Evolutionary conservation across 2,888 invertebrate species (phyloP).

Genomic region (Microplitis deprimator): DNA sequence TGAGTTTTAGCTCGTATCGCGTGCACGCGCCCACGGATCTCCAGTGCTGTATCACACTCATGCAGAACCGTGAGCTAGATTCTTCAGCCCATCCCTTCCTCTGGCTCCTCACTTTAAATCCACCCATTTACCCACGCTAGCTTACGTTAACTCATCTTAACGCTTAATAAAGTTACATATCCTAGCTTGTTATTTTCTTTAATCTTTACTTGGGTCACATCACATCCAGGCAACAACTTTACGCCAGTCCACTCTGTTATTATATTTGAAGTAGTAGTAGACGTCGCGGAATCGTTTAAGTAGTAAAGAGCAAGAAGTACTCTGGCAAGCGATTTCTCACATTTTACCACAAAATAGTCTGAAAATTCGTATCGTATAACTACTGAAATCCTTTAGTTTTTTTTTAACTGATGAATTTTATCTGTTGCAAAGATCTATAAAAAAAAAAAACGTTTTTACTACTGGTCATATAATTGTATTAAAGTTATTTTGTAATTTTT

Average conservation of each 20-base stretch:
- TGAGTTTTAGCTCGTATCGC: slow-evolving; percentile 1
- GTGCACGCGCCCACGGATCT: slow-evolving; percentile 36
- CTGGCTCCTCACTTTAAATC: neutral
- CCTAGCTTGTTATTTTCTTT: neutral
- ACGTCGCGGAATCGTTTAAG: slow-evolving; percentile 31
- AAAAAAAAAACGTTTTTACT: neutral
- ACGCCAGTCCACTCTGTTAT: too few species aligned
- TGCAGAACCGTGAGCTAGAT: slow-evolving; percentile 3
- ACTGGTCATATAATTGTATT: neutral
- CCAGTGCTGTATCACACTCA: slow-evolving; percentile 35
- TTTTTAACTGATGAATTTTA: neutral
- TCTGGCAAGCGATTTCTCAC: slow-evolving; percentile 28
- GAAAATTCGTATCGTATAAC: neutral
- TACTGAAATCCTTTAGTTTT: neutral
- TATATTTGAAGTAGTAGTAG: slow-evolving; percentile 26
- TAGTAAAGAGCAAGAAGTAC: slow-evolving; percentile 43
- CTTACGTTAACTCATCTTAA: neutral
- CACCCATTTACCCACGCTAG: neutral
- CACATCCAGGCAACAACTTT: neutral
- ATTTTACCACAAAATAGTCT: neutral
- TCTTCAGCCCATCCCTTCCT: slow-evolving; percentile 21
- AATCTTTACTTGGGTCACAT: neutral
- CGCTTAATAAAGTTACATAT: neutral
- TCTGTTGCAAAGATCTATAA: too few species aligned
- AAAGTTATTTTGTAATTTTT: neutral